Evolutionary conservation across 2,113 vertebrate genomes (phyloP).

Genomic region (Addax nasomaculatus): DNA sequence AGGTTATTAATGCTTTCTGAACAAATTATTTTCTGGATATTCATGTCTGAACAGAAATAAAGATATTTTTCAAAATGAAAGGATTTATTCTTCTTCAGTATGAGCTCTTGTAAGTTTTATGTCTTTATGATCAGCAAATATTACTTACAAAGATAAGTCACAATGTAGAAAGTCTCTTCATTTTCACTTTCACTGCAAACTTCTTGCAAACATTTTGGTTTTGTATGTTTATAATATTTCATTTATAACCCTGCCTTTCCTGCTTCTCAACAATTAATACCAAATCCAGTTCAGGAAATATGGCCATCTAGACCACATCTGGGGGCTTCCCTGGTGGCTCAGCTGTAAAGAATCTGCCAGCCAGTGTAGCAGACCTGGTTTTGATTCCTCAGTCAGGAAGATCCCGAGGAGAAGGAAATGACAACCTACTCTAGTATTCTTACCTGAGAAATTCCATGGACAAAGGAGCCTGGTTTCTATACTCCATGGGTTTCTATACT

Average conservation of each 20-base stretch:
- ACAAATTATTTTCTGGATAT: background rate
- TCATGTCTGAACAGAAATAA: background rate
- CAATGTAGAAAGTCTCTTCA: background rate
- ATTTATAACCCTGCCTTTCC: background rate
- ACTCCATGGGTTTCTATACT: background rate
- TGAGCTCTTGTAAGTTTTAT: background rate
- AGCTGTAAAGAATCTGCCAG: background rate
- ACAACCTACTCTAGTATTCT: background rate
- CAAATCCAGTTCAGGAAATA: background rate
- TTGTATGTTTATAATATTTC: background rate
- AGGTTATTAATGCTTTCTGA: background rate
- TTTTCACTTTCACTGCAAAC: background rate
- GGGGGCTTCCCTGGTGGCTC: background rate
- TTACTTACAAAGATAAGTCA: background rate
- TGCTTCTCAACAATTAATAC: background rate
- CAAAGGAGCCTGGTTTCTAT: background rate
- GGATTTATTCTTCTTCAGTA: background rate
- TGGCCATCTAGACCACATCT: background rate
- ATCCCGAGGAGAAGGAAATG: background rate
- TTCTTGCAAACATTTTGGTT: background rate
- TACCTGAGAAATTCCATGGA: background rate
- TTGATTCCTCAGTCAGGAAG: background rate
- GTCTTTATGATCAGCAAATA: background rate
- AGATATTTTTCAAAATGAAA: background rate
- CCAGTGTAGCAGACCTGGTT: background rate